Base-by-base conservation (phyloP, 92 coral and sea anemone genomes). In the Galaxea fascicularis region DNA sequence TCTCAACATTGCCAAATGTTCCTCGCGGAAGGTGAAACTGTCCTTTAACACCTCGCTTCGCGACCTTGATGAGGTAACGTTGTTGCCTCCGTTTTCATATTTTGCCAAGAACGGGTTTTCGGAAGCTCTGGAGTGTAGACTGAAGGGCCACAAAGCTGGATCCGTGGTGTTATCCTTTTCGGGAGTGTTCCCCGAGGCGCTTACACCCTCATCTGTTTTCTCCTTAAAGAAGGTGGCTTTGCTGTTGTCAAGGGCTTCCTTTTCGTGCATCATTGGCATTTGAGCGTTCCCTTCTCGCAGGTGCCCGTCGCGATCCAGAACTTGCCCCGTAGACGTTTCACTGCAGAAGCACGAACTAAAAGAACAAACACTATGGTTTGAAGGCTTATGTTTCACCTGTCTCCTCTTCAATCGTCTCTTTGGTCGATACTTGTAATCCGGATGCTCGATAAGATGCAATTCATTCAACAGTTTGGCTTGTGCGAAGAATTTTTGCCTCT, bases 381-480 rank as follows among this genome's bases (percentile, higher is more conserved):
- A 14, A 10, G 85, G 45, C 59, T 28, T 86, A 27, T 86, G 83
- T 22, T 86, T 90, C 0, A 86, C 0, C 15, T 90, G 72, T 28
- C 80, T 90, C 68, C 83, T 90, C 88, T 92, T 94, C 14, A 87
- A 78, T 56, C 98, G 84, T 62, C 98, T 62, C 22, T 90, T 89
- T 4, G 98, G 98, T 21, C 98, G 82, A 66, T 94, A 94, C 46
- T 94, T 94, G 79, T 94, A 94, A 68, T 94, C 95, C 24, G 98
- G 98, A 24, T 94, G 95, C 46, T 94, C 98, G 27, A 94, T 94
- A 93, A 94, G 89, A 73, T 94, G 98, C 9, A 94, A 76, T 74
- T 94, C 98, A 58, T 87, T 94, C 77, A 94, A 44, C 21, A 94
- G 83, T 81, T 94, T 94, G 15, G 98, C 95, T 76, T 94, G 95